A percentile compares a stretch with the other conserved stretches of the same genome.
Evolutionary conservation across 35 echinoderm and acorn worm genomes (phyloP).

Genomic region (Chiridota heheva): DNA sequence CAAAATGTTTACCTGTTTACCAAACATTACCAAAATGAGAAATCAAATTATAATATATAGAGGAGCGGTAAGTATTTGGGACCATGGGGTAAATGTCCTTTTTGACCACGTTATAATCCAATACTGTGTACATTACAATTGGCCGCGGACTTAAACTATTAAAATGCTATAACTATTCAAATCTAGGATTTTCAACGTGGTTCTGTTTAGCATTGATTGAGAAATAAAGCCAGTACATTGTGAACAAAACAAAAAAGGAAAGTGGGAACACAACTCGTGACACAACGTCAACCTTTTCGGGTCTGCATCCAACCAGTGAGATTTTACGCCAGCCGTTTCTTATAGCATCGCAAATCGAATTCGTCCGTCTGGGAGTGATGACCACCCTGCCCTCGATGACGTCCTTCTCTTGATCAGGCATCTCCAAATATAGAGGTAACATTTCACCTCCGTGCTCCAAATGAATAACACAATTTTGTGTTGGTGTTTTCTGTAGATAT

Average conservation of each 20-base stretch:
- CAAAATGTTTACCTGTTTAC: too few species aligned
- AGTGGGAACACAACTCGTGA: slow-evolving; percentile 67
- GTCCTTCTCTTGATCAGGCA: not conserved
- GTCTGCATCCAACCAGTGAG: slow-evolving; percentile 30
- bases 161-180: too few species aligned
- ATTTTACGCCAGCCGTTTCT: slow-evolving; percentile 21
- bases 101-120: too few species aligned
- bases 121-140: too few species aligned
- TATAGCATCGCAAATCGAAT: not conserved
- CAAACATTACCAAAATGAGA: too few species aligned
- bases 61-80: too few species aligned
- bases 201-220: slow-evolving; percentile 23
- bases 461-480: too few species aligned
- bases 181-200: too few species aligned
- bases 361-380: not conserved
- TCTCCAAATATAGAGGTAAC: not conserved
- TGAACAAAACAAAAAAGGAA: slow-evolving; percentile 49
- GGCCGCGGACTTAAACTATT: too few species aligned
- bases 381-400: slow-evolving; percentile 5
- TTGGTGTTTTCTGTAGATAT: too few species aligned
- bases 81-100: too few species aligned
- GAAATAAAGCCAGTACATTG: slow-evolving; percentile 76
- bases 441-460: not conserved
- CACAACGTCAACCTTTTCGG: slow-evolving; percentile 44
- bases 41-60: too few species aligned